Evolutionary conservation across 1,140 invertebrate genomes (phyloP).

Genomic region (Drosophila chauvacae): DNA sequence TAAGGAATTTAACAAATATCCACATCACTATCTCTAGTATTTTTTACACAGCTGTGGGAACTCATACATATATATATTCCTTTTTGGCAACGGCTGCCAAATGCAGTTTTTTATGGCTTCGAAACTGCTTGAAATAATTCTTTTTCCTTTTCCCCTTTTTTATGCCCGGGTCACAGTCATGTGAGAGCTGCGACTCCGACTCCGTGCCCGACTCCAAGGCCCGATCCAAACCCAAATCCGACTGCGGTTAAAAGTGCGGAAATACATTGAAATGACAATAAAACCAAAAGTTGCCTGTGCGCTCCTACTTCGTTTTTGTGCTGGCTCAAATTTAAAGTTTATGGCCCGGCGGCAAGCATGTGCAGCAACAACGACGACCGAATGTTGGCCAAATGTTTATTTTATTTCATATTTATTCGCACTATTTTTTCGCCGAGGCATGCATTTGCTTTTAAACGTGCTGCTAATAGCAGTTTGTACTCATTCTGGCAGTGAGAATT

Average conservation of each 20-base stretch:
- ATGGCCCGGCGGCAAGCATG: constrained; percentile 63
- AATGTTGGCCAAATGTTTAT: constrained; percentile 75
- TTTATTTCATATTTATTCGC: constrained; percentile 55
- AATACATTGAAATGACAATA: constrained; percentile 83
- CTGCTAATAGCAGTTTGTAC: constrained; percentile 59
- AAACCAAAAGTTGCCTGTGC: constrained; percentile 74
- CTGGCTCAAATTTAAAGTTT: constrained; percentile 73
- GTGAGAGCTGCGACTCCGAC: constrained; percentile 37
- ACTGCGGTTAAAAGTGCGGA: constrained; percentile 82
- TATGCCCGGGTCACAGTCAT: constrained; percentile 61
- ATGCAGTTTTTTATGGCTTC: constrained; percentile 81
- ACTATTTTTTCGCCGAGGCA: constrained; percentile 21
- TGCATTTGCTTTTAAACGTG: constrained; percentile 55
- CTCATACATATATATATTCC: constrained; percentile 14
- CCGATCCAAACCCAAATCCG: constrained; percentile 25
- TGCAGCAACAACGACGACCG: constrained; percentile 54
- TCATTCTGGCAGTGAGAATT: constrained; percentile 12
- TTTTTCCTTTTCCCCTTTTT: constrained; percentile 58
- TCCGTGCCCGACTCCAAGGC: constrained; percentile 2
- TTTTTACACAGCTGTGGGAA: not conserved
- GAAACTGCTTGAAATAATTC: constrained; percentile 79
- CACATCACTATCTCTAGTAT: not conserved
- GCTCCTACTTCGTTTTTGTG: constrained; percentile 44
- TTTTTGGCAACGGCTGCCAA: constrained; percentile 73
- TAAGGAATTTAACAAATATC: not conserved